A percentile compares a stretch with the other conserved stretches of the same genome.
phyloP scores from a whole-genome alignment of 2,888 invertebrate genomes.

The Pterostichus niger region DNA sequence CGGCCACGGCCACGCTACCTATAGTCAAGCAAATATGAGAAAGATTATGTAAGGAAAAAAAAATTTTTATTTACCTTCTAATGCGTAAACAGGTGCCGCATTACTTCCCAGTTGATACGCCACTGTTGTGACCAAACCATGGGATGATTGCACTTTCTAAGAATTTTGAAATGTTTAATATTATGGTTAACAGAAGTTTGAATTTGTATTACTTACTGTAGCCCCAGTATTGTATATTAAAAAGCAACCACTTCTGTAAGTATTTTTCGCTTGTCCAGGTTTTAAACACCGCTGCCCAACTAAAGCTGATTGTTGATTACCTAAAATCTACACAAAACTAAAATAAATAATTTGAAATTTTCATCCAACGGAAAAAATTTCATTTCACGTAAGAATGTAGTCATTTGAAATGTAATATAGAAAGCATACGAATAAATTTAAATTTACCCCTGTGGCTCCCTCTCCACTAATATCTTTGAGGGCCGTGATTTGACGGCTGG shows the following conservation, averaged over 20 bases:
- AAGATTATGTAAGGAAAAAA: not conserved
- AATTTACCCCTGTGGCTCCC: no score
- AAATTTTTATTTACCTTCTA: slow-evolving; percentile 86
- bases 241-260: slow-evolving; percentile 95
- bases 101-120: slow-evolving; percentile 95
- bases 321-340: slow-evolving; percentile 84
- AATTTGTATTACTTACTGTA: slow-evolving; percentile 76
- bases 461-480: no score
- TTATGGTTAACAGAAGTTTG: not conserved
- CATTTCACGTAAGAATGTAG: no score
- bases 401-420: no score
- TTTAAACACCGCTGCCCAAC: slow-evolving; percentile 94
- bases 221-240: slow-evolving; percentile 96
- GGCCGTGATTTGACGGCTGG: no score
- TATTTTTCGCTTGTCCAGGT: slow-evolving; percentile 95
- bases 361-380: not conserved
- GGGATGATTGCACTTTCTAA: slow-evolving; percentile 90
- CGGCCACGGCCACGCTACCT: slow-evolving; percentile 94
- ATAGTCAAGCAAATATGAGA: not conserved
- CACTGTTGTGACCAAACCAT: slow-evolving; percentile 97
- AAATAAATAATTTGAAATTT: slow-evolving; percentile 48
- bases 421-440: no score
- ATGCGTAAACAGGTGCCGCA: slow-evolving; percentile 90
- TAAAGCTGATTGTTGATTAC: slow-evolving; percentile 97
- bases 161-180: slow-evolving; percentile 47